phyloP scores from a whole-genome alignment of 2,797 vertebrate genomes.

The Fratercula arctica region DNA sequence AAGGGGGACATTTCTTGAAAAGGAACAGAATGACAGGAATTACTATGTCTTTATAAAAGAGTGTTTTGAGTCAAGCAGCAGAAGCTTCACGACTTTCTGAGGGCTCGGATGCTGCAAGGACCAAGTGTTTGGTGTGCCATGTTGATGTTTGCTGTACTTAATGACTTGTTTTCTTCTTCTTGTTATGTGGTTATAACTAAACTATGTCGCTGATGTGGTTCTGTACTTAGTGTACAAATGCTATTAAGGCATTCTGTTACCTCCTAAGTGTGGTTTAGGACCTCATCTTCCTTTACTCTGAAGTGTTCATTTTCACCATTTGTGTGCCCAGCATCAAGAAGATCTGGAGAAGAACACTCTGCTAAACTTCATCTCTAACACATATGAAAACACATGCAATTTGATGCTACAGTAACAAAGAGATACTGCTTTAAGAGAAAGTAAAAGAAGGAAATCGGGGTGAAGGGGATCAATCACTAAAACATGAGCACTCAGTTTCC shows the following conservation, averaged over 20 bases:
- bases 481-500: neutral
- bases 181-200: neutral
- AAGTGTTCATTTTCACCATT: neutral
- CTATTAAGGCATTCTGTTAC: neutral
- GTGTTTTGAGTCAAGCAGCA: neutral
- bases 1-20: neutral
- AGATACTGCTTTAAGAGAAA: neutral
- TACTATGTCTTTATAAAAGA: neutral
- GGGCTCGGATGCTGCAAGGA: neutral
- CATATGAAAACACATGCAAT: fast-evolving
- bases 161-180: neutral
- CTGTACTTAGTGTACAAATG: neutral
- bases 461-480: neutral
- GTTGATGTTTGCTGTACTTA: neutral
- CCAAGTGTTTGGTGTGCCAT: neutral
- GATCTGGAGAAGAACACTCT: neutral
- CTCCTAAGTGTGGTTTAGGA: neutral
- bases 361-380: neutral
- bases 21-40: neutral
- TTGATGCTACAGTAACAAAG: neutral
- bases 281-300: neutral
- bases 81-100: neutral
- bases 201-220: neutral
- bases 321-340: neutral
- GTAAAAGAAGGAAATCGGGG: neutral